These are phyloP conservation scores for Uloborus diversus DNA, from an alignment of 1,140 invertebrate species.

Conservation along the genomic window DNA sequence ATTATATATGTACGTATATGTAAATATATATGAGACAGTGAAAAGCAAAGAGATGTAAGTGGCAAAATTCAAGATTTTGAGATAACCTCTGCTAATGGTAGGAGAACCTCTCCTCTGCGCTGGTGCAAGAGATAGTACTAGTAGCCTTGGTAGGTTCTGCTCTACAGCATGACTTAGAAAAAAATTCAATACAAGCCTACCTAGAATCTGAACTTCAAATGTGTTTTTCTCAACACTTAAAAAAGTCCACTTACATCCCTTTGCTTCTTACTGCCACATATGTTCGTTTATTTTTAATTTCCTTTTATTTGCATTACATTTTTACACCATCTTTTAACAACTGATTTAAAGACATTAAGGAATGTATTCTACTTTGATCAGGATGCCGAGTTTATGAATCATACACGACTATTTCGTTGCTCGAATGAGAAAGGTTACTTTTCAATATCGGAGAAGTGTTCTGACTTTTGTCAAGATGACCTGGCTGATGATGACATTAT, in stretches of 20 bases:
- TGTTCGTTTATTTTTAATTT: neutral
- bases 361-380: constrained; percentile 58
- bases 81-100: neutral
- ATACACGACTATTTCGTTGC: constrained; percentile 94
- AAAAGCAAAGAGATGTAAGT: no score
- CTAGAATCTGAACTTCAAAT: no score
- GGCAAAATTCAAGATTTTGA: constrained; percentile 9
- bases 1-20: neutral
- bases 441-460: constrained; percentile 98
- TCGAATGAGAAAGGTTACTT: constrained; percentile 99
- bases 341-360: no score
- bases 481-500: constrained; percentile 99
- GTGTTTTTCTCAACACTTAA: no score
- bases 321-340: neutral
- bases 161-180: no score
- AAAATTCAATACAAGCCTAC: no score
- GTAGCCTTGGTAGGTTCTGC: no score
- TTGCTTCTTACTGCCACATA: no score
- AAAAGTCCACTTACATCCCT: no score
- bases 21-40: no score
- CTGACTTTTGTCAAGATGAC: constrained; percentile 99
- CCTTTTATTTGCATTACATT: neutral
- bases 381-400: constrained; percentile 92
- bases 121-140: no score
- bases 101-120: no score